A percentile compares a stretch with the other conserved stretches of the same genome.
These are phyloP conservation scores for Hylomyscus alleni DNA, from an alignment of 2,797 vertebrate genomes.

Conservation along the genomic window DNA sequence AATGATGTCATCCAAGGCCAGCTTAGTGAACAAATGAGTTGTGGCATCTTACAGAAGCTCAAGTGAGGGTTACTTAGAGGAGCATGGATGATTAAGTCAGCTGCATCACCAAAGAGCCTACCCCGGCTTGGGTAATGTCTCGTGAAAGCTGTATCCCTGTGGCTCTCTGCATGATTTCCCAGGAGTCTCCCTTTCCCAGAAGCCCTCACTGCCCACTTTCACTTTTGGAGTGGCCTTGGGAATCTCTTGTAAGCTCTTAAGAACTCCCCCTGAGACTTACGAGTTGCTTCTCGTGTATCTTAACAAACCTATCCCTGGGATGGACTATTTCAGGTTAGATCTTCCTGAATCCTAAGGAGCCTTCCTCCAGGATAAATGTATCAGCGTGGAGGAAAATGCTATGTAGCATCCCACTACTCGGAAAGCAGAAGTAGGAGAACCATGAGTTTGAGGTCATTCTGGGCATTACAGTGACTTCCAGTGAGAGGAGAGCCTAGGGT, in stretches of 20 bases:
- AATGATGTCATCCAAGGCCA: not conserved
- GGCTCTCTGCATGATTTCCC: not conserved
- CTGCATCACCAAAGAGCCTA: not conserved
- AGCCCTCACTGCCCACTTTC: not conserved
- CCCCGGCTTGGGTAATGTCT: not conserved
- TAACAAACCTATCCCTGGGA: not conserved
- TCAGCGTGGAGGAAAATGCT: not conserved
- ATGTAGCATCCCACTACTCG: not conserved
- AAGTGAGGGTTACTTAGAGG: not conserved
- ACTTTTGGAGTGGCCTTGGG: not conserved
- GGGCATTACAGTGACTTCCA: not conserved
- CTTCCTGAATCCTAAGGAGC: not conserved
- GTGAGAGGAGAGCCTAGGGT: not conserved
- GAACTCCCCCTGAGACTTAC: not conserved
- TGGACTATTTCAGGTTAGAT: not conserved
- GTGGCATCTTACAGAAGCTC: not conserved
- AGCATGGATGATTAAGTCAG: not conserved
- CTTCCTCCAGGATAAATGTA: not conserved
- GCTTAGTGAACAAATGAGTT: not conserved
- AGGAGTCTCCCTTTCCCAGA: not conserved
- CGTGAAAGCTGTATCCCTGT: not conserved
- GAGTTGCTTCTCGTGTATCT: not conserved
- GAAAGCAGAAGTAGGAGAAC: not conserved
- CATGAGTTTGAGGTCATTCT: not conserved
- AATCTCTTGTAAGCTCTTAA: not conserved